Conservation (phyloP, 2,888 invertebrate genomes). For the Oxystoma pomonae region DNA sequence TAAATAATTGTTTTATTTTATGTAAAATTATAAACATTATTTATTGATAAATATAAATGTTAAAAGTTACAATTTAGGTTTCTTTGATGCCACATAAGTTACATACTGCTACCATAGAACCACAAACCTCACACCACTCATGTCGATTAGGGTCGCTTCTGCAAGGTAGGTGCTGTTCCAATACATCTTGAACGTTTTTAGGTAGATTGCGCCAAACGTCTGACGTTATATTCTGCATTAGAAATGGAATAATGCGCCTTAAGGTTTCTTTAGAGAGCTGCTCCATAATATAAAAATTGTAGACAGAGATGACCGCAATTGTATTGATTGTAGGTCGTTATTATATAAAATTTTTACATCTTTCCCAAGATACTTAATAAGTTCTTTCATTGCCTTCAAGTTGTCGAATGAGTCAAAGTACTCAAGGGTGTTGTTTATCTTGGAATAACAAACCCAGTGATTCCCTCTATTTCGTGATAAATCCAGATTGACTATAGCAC, state of each 20-base stretch:
- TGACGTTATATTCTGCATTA: not conserved
- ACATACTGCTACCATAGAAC: not conserved
- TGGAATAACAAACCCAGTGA: slow-evolving; percentile 8
- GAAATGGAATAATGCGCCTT: not conserved
- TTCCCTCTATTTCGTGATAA: not conserved
- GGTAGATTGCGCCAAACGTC: not conserved
- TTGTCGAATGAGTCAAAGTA: slow-evolving; percentile 4
- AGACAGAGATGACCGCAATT: slow-evolving; percentile 7
- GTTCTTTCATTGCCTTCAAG: slow-evolving; percentile 6
- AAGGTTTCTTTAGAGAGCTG: not conserved
- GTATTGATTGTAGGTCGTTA: slow-evolving; percentile 1
- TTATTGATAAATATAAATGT: no score
- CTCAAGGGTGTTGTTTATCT: not conserved
- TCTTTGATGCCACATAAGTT: not conserved
- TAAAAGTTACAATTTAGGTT: no score
- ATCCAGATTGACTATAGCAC: slow-evolving; percentile 4
- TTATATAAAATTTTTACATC: slow-evolving; percentile 8
- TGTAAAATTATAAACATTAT: no score
- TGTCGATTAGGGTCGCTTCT: not conserved
- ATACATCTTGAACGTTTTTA: not conserved
- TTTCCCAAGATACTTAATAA: slow-evolving; percentile 6
- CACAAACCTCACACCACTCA: not conserved
- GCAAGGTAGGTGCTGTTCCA: not conserved
- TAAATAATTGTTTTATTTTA: no score
- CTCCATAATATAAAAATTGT: not conserved